Evolutionary conservation across 2,888 invertebrate genomes (phyloP), one percentile per base, ranked within the genome.

Genomic region (Pyrocoelia pectoralis): DNA sequence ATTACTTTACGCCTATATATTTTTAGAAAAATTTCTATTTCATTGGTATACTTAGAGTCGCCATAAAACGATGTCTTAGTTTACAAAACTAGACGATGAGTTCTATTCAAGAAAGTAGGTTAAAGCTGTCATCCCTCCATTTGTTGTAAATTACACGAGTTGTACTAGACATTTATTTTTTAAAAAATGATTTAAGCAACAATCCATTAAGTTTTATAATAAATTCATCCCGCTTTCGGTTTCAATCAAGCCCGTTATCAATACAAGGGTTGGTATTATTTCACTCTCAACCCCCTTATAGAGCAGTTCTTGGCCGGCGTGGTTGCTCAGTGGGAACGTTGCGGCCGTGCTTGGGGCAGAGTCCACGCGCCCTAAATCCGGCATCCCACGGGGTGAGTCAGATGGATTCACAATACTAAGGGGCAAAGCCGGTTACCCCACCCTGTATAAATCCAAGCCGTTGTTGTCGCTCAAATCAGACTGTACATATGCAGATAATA

Each of bases 241-340:
- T 61, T 65, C 65, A 65, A 65, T 65, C 65, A 61, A 55, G 33
- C 49, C 65, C 61, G 60, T 65, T 61, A 65, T 61, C 65, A 64
- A 64, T 64, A 62, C 66, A 62, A 59, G 62, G 61, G 66, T 66
- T 62, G 56, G 61, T 62, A 61, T 66, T 59, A 61, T 62, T 62
- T 59, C 56, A 56, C 66, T 55, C 51, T 49, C 61, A 48, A 17
- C 43, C 62, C 65, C 64, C 68, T 63, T 54, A 56, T 50, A 56
- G 56, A 56, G 63, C 49, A 60, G 63, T 59, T 76, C 74, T 77
- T 79, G 80, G 80, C 79, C 80, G 77, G 75, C 74, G 79, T 76
- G 80, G 80, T 80, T 79, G 80, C 76, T 80, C 80, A 79, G 80
- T 80, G 80, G 80, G 80, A 80, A 80, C 79, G 80, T 80, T 80